A percentile compares a stretch with the other conserved stretches of the same genome.
phyloP scores from a whole-genome alignment of 2,888 invertebrate genomes.

The Pristionchus maxplancki region DNA sequence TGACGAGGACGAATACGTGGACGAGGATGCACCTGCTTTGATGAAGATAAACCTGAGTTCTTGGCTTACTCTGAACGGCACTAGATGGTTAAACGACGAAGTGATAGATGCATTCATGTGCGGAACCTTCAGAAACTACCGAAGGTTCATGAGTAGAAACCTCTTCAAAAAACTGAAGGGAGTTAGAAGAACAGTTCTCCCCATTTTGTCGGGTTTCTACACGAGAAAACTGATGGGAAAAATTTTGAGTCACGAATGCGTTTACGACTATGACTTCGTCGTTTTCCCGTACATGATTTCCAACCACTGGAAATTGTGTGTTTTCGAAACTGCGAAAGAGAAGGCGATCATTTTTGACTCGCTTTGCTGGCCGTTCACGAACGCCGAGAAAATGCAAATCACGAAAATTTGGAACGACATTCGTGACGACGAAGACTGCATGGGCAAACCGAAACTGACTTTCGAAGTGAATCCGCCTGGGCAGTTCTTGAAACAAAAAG shows the following conservation, averaged over 20 bases:
- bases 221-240: background rate
- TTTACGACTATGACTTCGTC: background rate
- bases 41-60: background rate
- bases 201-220: background rate
- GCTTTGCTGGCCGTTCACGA: background rate
- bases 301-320: slow-evolving; percentile 2
- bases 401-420: background rate
- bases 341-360: background rate
- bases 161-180: background rate
- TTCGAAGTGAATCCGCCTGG: background rate
- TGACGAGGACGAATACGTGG: too few relatives aligned
- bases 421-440: background rate
- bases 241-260: background rate
- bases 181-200: background rate
- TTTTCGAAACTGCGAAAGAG: background rate
- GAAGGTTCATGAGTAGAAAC: background rate
- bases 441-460: background rate
- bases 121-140: background rate
- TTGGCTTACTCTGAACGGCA: background rate
- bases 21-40: too few relatives aligned
- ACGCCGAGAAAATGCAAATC: background rate
- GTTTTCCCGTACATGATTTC: background rate
- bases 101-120: background rate
- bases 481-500: background rate
- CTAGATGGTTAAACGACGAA: background rate